Percentiles rank a stretch among this genome's conserved stretches.
Conservation (phyloP, 2,888 invertebrate genomes). For the Xestobium rufovillosum region DNA sequence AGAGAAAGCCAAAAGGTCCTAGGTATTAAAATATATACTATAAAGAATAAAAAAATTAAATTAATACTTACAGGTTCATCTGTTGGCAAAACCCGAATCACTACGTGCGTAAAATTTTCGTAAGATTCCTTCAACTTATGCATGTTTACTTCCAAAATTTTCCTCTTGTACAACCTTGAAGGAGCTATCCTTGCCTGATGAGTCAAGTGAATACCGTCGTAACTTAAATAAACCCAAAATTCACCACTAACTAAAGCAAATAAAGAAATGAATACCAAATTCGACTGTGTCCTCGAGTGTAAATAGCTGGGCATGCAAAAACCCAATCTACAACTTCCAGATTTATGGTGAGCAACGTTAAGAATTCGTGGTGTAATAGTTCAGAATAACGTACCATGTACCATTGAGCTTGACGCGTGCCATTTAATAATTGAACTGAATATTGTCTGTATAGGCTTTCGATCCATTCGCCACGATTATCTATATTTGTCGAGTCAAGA, state of each 20-base stretch:
- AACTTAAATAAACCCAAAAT: constrained; percentile 16
- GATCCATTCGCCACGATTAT: constrained; percentile 45
- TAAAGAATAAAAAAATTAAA: no score
- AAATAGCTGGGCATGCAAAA: constrained; percentile 62
- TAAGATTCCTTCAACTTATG: constrained; percentile 48
- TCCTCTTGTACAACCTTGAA: constrained; percentile 44
- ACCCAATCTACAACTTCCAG: constrained; percentile 68
- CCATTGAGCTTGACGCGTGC: constrained; percentile 34
- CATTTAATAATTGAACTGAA: constrained; percentile 36
- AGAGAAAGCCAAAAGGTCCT: no score
- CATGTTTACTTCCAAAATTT: constrained; percentile 51
- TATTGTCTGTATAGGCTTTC: constrained; percentile 44
- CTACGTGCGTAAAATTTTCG: constrained; percentile 59
- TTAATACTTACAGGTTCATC: constrained; percentile 52
- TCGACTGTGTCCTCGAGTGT: constrained; percentile 47
- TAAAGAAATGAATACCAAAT: no score
- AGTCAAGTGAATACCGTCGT: constrained; percentile 52
- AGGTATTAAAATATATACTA: no score
- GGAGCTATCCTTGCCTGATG: constrained; percentile 51
- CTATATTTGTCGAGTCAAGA: constrained; percentile 35
- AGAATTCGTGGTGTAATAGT: constrained; percentile 50
- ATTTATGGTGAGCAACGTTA: constrained; percentile 62
- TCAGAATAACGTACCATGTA: constrained; percentile 56
- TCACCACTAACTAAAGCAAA: no score
- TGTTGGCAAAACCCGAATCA: constrained; percentile 59